A percentile compares a stretch with the other conserved stretches of the same genome.
phyloP scores from a whole-genome alignment of 2,888 invertebrate genomes.

The Mythimna impura region DNA sequence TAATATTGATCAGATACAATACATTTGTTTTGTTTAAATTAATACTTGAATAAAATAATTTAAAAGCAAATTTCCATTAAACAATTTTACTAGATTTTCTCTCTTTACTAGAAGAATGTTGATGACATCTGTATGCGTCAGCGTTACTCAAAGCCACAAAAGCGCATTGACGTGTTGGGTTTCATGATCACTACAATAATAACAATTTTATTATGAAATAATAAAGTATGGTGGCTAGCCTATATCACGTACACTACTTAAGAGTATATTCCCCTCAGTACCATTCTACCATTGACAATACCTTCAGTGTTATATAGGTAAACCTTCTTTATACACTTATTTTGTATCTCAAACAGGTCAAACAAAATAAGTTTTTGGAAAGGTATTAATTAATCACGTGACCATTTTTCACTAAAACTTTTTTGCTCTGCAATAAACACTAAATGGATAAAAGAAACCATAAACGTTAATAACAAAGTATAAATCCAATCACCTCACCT shows the following conservation, averaged over 20 bases:
- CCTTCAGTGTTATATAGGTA: background rate
- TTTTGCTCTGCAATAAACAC: background rate
- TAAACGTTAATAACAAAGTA: slow-evolving; percentile 20
- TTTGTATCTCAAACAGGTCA: background rate
- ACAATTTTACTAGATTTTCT: slow-evolving; percentile 1
- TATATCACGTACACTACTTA: background rate
- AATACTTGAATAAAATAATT: background rate
- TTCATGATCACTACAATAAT: slow-evolving; percentile 43
- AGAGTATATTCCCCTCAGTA: slow-evolving; percentile 1
- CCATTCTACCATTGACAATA: background rate
- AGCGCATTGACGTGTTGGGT: slow-evolving; percentile 45
- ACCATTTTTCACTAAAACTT: background rate
- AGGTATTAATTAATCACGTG: background rate
- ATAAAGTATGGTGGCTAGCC: slow-evolving; percentile 14
- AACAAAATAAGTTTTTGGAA: background rate
- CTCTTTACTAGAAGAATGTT: background rate
- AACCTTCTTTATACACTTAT: background rate
- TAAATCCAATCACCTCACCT: slow-evolving; percentile 25
- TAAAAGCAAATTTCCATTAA: background rate
- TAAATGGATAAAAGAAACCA: background rate
- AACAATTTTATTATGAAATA: slow-evolving; percentile 41
- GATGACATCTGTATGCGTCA: slow-evolving; percentile 33
- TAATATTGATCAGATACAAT: too few relatives aligned
- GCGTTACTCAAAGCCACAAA: slow-evolving; percentile 51
- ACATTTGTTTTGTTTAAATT: background rate